Evolutionary conservation across 2,113 vertebrate genomes (phyloP).

Genomic region (Procavia capensis): DNA sequence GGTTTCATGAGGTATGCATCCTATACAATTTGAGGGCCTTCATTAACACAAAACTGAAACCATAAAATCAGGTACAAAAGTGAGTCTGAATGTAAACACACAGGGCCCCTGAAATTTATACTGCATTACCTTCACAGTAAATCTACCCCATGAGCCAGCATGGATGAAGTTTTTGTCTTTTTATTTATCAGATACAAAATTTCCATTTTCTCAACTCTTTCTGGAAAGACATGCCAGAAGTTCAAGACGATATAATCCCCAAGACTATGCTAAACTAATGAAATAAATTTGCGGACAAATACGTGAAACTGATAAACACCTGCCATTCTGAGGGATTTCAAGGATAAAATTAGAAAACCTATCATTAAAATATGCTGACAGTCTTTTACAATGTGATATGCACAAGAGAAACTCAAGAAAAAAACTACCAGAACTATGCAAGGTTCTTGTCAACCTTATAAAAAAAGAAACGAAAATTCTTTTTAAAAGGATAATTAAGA

Average conservation of each 20-base stretch:
- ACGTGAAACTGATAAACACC: neutral
- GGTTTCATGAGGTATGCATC: neutral
- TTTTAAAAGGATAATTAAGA: neutral
- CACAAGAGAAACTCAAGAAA: neutral
- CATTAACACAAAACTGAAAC: slow-evolving; percentile 21
- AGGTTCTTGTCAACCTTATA: neutral
- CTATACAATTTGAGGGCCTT: neutral
- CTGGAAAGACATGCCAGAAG: slow-evolving; percentile 25
- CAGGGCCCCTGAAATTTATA: neutral
- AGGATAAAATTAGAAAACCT: neutral
- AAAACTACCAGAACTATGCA: slow-evolving; percentile 1
- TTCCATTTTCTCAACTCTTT: neutral
- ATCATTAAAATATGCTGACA: neutral
- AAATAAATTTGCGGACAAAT: slow-evolving; percentile 25
- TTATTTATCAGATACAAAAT: slow-evolving; percentile 22
- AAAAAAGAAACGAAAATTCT: slow-evolving; percentile 20
- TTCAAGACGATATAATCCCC: slow-evolving; percentile 30
- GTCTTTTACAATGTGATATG: neutral
- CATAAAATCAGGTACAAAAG: slow-evolving; percentile 31
- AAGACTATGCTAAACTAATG: slow-evolving; percentile 44
- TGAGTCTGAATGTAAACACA: neutral
- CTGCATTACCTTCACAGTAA: neutral
- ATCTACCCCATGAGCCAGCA: neutral
- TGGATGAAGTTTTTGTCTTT: slow-evolving; percentile 11
- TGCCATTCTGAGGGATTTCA: neutral